Evolutionary conservation across 2,113 vertebrate genomes (phyloP).

Genomic region (Catharus bicknelli): DNA sequence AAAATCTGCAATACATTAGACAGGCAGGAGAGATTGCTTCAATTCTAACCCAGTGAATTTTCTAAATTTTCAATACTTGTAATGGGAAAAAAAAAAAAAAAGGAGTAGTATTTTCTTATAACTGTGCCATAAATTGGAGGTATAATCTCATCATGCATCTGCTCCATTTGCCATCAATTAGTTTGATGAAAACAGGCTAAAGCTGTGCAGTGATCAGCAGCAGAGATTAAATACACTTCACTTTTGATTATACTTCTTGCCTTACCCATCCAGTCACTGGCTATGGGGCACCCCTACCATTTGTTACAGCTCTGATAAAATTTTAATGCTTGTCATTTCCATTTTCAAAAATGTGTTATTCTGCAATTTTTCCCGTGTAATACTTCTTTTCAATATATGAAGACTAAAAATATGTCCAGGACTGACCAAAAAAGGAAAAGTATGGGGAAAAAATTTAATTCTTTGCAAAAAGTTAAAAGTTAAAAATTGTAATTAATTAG

Average conservation of each 20-base stretch:
- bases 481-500: background rate
- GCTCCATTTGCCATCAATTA: constrained; percentile 69
- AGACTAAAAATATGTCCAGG: background rate
- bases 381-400: background rate
- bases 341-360: background rate
- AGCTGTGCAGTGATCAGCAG: constrained; percentile 42
- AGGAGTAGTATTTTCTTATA: constrained; percentile 31
- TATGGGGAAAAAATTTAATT: rapidly evolving
- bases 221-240: constrained; percentile 63
- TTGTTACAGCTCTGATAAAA: background rate
- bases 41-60: constrained; percentile 16
- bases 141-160: constrained; percentile 62
- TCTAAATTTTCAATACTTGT: constrained; percentile 44
- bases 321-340: background rate
- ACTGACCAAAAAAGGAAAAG: background rate
- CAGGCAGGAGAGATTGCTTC: constrained; percentile 15
- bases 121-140: constrained; percentile 9
- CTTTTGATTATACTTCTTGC: constrained; percentile 62
- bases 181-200: constrained; percentile 66
- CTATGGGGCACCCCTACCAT: background rate
- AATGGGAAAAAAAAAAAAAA: background rate
- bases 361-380: background rate
- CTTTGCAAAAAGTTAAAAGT: background rate
- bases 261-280: constrained; percentile 15
- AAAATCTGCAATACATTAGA: constrained; percentile 30